Evolutionary conservation across 2,113 vertebrate species (phyloP).

Genomic region (Ia io): DNA sequence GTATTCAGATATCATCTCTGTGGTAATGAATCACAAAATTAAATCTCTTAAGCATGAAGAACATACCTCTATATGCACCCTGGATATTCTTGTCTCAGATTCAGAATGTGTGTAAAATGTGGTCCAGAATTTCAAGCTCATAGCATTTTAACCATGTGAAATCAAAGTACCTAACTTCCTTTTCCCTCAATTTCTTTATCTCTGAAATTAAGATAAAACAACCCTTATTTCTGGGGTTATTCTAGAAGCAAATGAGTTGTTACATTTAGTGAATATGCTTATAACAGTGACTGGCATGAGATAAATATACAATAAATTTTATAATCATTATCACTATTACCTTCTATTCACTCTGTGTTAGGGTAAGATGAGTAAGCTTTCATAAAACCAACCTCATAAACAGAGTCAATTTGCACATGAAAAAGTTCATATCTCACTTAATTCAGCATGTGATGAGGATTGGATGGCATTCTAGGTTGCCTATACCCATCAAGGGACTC

Average conservation of each 20-base stretch:
- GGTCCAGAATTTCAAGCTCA: background rate
- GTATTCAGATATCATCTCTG: background rate
- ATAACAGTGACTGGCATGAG: background rate
- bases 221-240: background rate
- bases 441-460: background rate
- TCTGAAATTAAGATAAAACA: background rate
- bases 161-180: background rate
- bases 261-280: background rate
- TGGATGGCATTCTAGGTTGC: background rate
- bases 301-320: background rate
- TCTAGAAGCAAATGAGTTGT: background rate
- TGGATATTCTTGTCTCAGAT: constrained; percentile 2
- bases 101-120: background rate
- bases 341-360: background rate
- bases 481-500: background rate
- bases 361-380: background rate
- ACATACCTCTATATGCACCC: background rate
- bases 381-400: background rate
- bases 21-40: background rate
- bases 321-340: background rate
- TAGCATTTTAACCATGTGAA: background rate
- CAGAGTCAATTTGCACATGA: background rate
- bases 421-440: background rate
- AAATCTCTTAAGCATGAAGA: background rate
- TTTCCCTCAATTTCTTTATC: background rate